These are phyloP conservation scores for Natrix natrix DNA, from an alignment of 2,797 vertebrate species.

Conservation along the genomic window DNA sequence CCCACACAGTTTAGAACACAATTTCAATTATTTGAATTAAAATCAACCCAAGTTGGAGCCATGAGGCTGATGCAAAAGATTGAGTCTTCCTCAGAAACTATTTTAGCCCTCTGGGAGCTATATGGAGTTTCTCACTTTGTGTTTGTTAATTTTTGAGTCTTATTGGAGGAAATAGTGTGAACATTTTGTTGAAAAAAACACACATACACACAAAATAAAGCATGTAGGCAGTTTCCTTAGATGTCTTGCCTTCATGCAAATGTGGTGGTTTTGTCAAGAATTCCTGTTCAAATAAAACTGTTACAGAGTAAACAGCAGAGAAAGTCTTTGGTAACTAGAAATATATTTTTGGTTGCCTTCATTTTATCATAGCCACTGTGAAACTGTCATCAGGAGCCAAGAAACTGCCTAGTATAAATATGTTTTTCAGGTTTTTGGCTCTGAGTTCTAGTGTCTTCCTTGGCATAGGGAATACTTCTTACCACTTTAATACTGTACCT, in stretches of 20 bases:
- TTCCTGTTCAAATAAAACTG: conserved; percentile 1
- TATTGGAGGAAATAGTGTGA: background rate
- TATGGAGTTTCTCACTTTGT: conserved; percentile 4
- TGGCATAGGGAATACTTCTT: background rate
- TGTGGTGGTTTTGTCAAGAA: conserved; percentile 1
- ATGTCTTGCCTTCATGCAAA: conserved; percentile 11
- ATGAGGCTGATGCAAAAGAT: conserved; percentile 37
- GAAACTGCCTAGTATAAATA: background rate
- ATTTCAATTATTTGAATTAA: background rate
- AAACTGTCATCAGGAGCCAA: background rate
- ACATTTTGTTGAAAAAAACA: conserved; percentile 15
- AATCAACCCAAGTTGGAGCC: background rate
- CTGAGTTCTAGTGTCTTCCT: background rate
- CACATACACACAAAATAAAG: background rate
- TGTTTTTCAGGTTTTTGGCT: background rate
- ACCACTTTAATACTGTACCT: background rate
- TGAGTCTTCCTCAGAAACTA: conserved; percentile 32
- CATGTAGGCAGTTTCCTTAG: background rate
- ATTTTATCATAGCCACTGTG: background rate
- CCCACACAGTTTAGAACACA: background rate
- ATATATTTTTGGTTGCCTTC: background rate
- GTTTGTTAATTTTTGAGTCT: conserved; percentile 28
- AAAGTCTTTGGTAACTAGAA: background rate
- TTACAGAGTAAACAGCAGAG: conserved; percentile 1
- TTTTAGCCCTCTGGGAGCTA: conserved; percentile 26